Evolutionary conservation across 2,113 vertebrate genomes (phyloP).

Genomic region (Arizona elegans): DNA sequence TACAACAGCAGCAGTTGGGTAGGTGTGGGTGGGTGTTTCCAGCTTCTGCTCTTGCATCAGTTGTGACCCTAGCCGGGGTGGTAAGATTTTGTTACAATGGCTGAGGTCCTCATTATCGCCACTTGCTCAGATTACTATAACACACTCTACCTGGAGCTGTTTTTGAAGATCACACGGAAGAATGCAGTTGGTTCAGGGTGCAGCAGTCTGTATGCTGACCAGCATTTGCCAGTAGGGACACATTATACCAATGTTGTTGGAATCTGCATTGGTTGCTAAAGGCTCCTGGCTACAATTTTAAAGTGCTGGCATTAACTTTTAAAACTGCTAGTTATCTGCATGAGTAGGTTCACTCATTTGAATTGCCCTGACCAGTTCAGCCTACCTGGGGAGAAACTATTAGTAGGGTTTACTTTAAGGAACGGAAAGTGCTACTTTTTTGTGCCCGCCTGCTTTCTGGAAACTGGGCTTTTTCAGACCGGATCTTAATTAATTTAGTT

Average conservation of each 20-base stretch:
- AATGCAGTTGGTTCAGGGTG: background rate
- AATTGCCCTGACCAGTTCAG: background rate
- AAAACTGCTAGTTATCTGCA: background rate
- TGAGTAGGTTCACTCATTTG: background rate
- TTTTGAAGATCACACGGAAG: background rate
- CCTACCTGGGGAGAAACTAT: background rate
- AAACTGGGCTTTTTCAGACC: background rate
- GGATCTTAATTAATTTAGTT: background rate
- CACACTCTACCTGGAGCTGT: background rate
- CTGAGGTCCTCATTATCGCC: background rate
- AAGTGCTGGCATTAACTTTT: background rate
- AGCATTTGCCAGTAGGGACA: background rate
- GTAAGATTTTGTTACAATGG: background rate
- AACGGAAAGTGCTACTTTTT: background rate
- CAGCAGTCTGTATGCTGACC: background rate
- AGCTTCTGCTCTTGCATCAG: background rate
- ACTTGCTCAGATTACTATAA: background rate
- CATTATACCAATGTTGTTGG: background rate
- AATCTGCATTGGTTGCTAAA: background rate
- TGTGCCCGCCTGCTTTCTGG: background rate
- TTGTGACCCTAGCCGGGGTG: background rate
- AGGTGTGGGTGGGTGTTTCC: background rate
- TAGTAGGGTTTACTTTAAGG: background rate
- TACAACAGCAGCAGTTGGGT: background rate
- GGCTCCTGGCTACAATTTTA: background rate